Conservation (phyloP, 2,888 invertebrate species). For the Stenodera caucasica region DNA sequence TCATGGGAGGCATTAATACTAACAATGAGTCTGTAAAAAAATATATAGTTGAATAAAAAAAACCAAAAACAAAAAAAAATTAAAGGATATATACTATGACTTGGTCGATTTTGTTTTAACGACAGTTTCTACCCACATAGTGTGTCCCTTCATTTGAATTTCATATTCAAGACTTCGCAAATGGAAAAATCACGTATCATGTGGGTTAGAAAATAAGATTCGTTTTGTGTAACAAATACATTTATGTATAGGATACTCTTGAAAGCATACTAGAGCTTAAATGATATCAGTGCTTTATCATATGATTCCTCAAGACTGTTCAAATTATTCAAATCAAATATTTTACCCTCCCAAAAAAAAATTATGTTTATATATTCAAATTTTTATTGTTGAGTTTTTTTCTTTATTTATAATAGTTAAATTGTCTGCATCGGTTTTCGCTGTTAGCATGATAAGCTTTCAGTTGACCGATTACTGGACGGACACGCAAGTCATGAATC, state of each 20-base stretch:
- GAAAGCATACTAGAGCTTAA: slow-evolving; percentile 7
- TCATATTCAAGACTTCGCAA: slow-evolving; percentile 6
- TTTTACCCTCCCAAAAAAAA: too few relatives aligned
- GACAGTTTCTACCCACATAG: slow-evolving; percentile 4
- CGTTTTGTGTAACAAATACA: slow-evolving; percentile 7
- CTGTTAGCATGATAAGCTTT: background rate
- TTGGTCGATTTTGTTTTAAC: slow-evolving; percentile 9
- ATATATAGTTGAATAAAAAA: slow-evolving; percentile 4
- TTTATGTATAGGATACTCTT: slow-evolving; percentile 7
- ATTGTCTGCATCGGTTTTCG: background rate
- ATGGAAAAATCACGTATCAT: slow-evolving; percentile 7
- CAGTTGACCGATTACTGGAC: slow-evolving; percentile 11
- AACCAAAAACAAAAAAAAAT: background rate
- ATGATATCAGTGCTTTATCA: background rate
- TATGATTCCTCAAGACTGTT: background rate
- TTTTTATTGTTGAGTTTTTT: too few relatives aligned
- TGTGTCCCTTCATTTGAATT: slow-evolving; percentile 8
- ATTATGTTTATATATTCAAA: too few relatives aligned
- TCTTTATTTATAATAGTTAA: too few relatives aligned
- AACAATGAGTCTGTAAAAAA: slow-evolving; percentile 2
- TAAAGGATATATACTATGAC: background rate
- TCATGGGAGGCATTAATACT: background rate
- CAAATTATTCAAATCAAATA: background rate
- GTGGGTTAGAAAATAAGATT: slow-evolving; percentile 4
- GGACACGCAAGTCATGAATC: slow-evolving; percentile 16